Conservation (phyloP, 1,140 invertebrate species). For the Spodoptera litura region DNA sequence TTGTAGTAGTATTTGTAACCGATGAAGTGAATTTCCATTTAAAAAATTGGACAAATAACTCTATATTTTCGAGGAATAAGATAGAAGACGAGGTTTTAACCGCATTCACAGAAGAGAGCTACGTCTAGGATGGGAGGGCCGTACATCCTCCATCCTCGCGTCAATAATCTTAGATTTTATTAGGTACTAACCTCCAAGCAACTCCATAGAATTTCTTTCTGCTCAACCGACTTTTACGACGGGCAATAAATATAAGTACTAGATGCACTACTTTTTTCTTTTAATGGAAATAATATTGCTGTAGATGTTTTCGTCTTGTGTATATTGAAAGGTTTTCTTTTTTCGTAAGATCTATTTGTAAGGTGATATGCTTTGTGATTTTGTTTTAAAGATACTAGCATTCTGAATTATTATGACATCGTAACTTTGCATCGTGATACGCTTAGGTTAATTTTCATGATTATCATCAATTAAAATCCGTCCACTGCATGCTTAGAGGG, state of each 20-base stretch:
- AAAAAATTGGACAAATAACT: too few relatives aligned
- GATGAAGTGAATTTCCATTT: too few relatives aligned
- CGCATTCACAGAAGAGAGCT: neutral
- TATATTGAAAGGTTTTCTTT: too few relatives aligned
- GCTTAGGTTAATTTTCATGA: too few relatives aligned
- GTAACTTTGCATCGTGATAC: too few relatives aligned
- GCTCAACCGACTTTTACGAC: constrained; percentile 26
- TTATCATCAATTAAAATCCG: too few relatives aligned
- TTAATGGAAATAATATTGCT: neutral
- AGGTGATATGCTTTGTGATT: too few relatives aligned
- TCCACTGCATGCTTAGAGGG: too few relatives aligned
- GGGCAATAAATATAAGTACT: constrained; percentile 27
- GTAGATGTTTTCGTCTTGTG: neutral
- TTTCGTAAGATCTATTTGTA: too few relatives aligned
- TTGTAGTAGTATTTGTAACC: too few relatives aligned
- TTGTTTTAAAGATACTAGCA: too few relatives aligned
- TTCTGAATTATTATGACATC: too few relatives aligned
- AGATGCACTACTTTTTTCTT: constrained; percentile 15
- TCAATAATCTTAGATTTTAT: constrained; percentile 19
- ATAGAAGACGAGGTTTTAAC: neutral
- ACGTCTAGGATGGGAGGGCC: neutral
- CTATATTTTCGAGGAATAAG: neutral
- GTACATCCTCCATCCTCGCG: neutral
- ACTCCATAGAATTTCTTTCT: constrained; percentile 27
- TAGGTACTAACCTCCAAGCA: constrained; percentile 24